These are phyloP conservation scores for Podocnemis expansa DNA, from an alignment of 2,113 vertebrate species.

Conservation along the genomic window DNA sequence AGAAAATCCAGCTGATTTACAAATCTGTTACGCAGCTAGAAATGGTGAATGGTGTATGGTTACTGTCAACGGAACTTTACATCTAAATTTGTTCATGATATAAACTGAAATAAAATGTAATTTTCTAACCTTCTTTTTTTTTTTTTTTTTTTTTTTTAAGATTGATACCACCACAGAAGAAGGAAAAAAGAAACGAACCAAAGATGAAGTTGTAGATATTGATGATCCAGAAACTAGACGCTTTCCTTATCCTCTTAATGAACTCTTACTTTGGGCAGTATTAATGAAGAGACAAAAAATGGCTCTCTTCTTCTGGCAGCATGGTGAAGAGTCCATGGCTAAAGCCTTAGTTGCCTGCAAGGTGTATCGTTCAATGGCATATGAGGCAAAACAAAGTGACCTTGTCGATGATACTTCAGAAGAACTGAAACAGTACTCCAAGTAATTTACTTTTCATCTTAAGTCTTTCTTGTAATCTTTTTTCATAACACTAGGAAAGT, in stretches of 20 bases:
- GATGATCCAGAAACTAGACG: slow-evolving; percentile 95
- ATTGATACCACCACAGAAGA: slow-evolving; percentile 85
- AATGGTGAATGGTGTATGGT: background rate
- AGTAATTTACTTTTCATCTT: slow-evolving; percentile 74
- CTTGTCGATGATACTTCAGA: slow-evolving; percentile 97
- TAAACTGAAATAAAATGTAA: background rate
- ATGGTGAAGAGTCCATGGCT: slow-evolving; percentile 98
- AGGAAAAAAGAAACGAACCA: slow-evolving; percentile 92
- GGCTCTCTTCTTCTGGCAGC: slow-evolving; percentile 98
- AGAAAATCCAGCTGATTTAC: background rate
- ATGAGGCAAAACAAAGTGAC: slow-evolving; percentile 98
- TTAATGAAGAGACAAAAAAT: slow-evolving; percentile 99
- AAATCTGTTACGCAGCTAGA: background rate
- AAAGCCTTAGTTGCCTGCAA: slow-evolving; percentile 98
- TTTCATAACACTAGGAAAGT: background rate
- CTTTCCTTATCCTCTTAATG: slow-evolving; percentile 97
- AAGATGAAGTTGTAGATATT: slow-evolving; percentile 98
- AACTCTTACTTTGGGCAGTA: slow-evolving; percentile 96
- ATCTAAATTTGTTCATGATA: background rate
- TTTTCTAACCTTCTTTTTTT: slow-evolving; percentile 27
- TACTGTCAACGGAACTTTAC: background rate
- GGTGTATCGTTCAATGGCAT: slow-evolving; percentile 94
- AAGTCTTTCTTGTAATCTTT: background rate
- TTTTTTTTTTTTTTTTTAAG: slow-evolving; percentile 59
- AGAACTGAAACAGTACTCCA: slow-evolving; percentile 95